Base-by-base conservation (phyloP, 1,140 invertebrate genomes). In the Diabrotica virgifera region DNA sequence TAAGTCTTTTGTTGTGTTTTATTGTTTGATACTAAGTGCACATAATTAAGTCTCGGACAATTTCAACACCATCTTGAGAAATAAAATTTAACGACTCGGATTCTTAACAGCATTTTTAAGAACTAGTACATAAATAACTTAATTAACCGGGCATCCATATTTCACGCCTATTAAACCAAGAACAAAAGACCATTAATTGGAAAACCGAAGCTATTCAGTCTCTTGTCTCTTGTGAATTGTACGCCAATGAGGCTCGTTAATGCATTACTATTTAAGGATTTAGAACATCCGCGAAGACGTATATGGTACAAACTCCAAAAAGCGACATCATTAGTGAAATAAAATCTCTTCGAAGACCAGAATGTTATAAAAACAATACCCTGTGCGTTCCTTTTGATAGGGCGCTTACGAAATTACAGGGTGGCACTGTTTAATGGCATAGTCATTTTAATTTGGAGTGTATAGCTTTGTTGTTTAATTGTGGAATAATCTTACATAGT, bases 311-410 rank as follows among this genome's bases (percentile, higher is more conserved):
- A 35, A 60, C 52, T 66, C 68, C 68, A 66, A 69, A 69, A 69
- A 69, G 64, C 68, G 68, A 66, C 68, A 69, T 69, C 68, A 69
- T 69, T 69, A 69, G 65, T 65, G 68, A 61, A 59, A 57, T 59
- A 61, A 63, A 66, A 64, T 56, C 37, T 62, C 56, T 59, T 59
- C 53, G 37, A 54, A 40, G 59, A 14, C 40, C 60, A 63, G 64
- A 66, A 66, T 66, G 64, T 62, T 38, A 52, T 46, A 58, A 36
- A 56, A 57, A 68, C 66, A 68, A 68, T 68, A 56, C 55, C 46
- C n/a, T n/a, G 55, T 36, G 10, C 38, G 54, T 24, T 35, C n/a
- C 38, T 46, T 59, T 9, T 57, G 36, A n/a, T 36, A 8, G 50
- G 46, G 60, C 60, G 55, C 35, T 58, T 52, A 54, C 50, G 36